phyloP scores from a whole-genome alignment of 1,140 invertebrate species.

The Eueides isabella region DNA sequence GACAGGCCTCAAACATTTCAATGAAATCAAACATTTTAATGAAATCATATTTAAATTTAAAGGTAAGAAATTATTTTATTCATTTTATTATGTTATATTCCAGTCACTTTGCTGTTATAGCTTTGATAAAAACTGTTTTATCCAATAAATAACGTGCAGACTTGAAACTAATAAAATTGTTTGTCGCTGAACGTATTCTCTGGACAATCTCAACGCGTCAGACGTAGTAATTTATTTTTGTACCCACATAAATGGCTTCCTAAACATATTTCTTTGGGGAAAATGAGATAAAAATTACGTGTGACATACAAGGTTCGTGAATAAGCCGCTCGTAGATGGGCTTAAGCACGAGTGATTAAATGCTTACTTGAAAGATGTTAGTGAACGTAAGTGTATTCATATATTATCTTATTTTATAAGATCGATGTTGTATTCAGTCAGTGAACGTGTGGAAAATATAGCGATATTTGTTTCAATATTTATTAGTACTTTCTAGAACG shows the following conservation, averaged over 20 bases:
- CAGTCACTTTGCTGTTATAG: not conserved
- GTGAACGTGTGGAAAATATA: not conserved
- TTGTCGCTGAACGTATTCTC: slow-evolving; percentile 23
- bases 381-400: not conserved
- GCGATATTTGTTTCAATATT: not conserved
- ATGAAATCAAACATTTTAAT: too few species aligned
- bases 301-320: slow-evolving; percentile 20
- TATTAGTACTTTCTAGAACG: too few species aligned
- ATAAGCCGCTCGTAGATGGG: not conserved
- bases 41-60: too few species aligned
- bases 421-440: not conserved
- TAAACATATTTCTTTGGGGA: slow-evolving; percentile 25
- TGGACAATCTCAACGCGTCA: slow-evolving; percentile 29
- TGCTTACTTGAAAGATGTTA: not conserved
- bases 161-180: slow-evolving; percentile 30
- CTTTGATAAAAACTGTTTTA: not conserved
- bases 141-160: slow-evolving; percentile 14
- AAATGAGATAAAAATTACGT: slow-evolving; percentile 30
- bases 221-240: slow-evolving; percentile 29
- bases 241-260: slow-evolving; percentile 29
- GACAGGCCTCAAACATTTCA: too few species aligned
- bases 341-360: slow-evolving; percentile 9
- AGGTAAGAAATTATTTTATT: too few species aligned
- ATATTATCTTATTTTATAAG: not conserved
- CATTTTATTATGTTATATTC: not conserved